Conservation (phyloP, 1,140 invertebrate genomes). For the Glossosoma conforme region DNA sequence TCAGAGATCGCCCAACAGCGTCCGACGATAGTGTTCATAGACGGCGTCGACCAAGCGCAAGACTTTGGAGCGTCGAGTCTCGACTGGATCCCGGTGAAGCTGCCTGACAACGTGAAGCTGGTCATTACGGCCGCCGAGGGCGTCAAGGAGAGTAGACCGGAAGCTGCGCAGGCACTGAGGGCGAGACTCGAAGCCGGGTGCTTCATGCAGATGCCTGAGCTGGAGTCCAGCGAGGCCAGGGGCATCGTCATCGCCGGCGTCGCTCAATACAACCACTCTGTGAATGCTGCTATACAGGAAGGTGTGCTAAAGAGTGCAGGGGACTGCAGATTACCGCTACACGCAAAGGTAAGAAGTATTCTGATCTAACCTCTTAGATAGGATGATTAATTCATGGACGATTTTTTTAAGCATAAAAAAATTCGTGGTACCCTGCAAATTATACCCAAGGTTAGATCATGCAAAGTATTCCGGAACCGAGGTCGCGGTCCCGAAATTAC, state of each 20-base stretch:
- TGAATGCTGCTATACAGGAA: conserved; percentile 56
- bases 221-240: conserved; percentile 49
- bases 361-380: neutral
- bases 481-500: no score
- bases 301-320: conserved; percentile 54
- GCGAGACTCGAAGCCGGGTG: conserved; percentile 38
- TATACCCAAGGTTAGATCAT: no score
- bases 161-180: conserved; percentile 41
- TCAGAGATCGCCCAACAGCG: conserved; percentile 50
- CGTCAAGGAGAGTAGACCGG: conserved; percentile 43
- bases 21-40: conserved; percentile 63
- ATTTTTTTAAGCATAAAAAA: no score
- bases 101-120: conserved; percentile 66
- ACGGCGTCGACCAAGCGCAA: conserved; percentile 65
- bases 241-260: conserved; percentile 52
- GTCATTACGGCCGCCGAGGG: conserved; percentile 64
- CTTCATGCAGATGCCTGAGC: conserved; percentile 45
- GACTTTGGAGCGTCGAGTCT: conserved; percentile 45
- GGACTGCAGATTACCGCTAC: conserved; percentile 60
- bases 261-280: conserved; percentile 58
- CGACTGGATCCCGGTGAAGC: conserved; percentile 63
- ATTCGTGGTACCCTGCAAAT: no score
- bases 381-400: neutral
- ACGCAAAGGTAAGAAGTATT: conserved; percentile 57
- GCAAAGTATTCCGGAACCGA: no score